A percentile compares a stretch with the other conserved stretches of the same genome.
Evolutionary conservation across 2,797 vertebrate species (phyloP).

Genomic region (Hippopotamyrus pictus): DNA sequence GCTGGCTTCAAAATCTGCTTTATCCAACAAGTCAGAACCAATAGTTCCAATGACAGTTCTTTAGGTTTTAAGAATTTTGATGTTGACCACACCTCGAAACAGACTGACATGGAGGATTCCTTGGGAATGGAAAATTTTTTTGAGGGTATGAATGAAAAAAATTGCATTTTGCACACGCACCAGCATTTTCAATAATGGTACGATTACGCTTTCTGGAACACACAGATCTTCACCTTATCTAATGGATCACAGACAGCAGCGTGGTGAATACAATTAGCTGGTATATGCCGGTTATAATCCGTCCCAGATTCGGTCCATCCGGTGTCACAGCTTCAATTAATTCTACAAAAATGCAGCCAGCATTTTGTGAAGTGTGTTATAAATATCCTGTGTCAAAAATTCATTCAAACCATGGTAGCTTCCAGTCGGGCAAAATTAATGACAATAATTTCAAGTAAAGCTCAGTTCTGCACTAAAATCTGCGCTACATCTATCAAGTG

Average conservation of each 20-base stretch:
- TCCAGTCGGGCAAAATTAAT: slow-evolving; percentile 13
- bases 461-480: slow-evolving; percentile 10
- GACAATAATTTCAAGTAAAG: slow-evolving; percentile 9
- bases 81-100: background rate
- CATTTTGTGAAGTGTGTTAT: slow-evolving; percentile 9
- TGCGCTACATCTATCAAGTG: slow-evolving; percentile 5
- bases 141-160: background rate
- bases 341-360: background rate
- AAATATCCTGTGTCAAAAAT: slow-evolving; percentile 9
- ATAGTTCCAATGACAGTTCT: background rate
- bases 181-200: background rate
- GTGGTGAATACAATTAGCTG: slow-evolving; percentile 3
- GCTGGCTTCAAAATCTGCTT: background rate
- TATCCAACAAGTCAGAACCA: background rate
- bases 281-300: background rate
- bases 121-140: background rate
- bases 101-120: background rate
- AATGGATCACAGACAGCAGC: background rate
- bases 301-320: slow-evolving; percentile 1
- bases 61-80: background rate
- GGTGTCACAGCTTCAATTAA: background rate
- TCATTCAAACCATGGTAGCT: slow-evolving; percentile 14
- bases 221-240: background rate
- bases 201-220: background rate
- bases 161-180: background rate